Evolutionary conservation across 2,113 vertebrate species (phyloP).

Genomic region (Periophthalmus modestus): DNA sequence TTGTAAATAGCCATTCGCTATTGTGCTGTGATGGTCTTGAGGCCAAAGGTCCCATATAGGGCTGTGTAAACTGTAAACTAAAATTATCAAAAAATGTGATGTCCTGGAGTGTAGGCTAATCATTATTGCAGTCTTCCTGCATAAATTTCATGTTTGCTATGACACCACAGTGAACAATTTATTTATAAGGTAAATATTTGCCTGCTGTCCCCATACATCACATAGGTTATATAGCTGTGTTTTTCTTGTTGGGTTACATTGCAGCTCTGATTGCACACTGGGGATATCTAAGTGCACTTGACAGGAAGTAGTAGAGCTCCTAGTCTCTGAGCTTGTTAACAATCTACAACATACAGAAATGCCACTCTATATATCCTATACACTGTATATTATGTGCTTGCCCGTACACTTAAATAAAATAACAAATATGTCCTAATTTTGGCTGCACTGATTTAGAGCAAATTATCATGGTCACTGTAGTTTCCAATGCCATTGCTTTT

Average conservation of each 20-base stretch:
- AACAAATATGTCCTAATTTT: neutral
- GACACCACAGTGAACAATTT: neutral
- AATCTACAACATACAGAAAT: neutral
- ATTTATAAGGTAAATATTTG: neutral
- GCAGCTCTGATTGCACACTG: neutral
- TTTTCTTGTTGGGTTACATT: slow-evolving; percentile 9
- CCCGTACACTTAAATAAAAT: neutral
- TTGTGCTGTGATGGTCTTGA: no score
- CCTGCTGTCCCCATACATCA: neutral
- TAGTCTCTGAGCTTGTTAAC: neutral
- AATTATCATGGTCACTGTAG: neutral
- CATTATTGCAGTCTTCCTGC: no score
- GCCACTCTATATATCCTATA: neutral
- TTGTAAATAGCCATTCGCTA: no score
- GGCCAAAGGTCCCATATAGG: neutral
- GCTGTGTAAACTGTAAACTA: neutral
- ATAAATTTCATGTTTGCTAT: neutral
- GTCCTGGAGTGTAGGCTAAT: no score
- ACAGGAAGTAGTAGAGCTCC: slow-evolving; percentile 21
- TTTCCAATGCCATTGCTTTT: neutral
- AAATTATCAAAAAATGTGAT: neutral
- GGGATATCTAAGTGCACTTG: slow-evolving; percentile 12
- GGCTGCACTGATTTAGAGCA: neutral
- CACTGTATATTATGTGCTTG: neutral
- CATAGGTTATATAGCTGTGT: neutral